Conservation (phyloP, 2,797 vertebrate genomes). For the Acropternis orthonyx region DNA sequence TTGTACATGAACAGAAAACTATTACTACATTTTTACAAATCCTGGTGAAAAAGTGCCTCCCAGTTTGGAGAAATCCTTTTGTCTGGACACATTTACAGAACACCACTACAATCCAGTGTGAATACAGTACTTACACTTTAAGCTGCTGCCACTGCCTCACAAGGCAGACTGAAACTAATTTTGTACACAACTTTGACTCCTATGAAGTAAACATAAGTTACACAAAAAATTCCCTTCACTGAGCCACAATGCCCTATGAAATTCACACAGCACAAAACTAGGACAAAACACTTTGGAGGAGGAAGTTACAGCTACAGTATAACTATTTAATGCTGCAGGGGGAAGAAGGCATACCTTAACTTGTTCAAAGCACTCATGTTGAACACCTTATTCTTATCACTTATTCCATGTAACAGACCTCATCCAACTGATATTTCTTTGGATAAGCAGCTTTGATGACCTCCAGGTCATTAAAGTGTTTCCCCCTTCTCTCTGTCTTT, state of each 20-base stretch:
- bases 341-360: not conserved
- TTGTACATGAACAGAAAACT: not conserved
- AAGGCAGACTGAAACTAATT: not conserved
- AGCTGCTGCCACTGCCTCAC: not conserved
- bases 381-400: not conserved
- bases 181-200: not conserved
- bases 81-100: not conserved
- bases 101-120: not conserved
- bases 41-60: not conserved
- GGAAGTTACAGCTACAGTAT: not conserved
- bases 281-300: not conserved
- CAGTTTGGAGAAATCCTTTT: not conserved
- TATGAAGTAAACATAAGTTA: not conserved
- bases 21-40: not conserved
- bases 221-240: not conserved
- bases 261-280: not conserved
- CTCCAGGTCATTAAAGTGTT: not conserved
- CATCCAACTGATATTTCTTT: not conserved
- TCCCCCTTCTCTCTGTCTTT: not conserved
- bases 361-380: not conserved
- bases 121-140: not conserved
- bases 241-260: not conserved
- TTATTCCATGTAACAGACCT: not conserved
- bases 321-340: not conserved
- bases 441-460: not conserved